Evolutionary conservation across 2,888 invertebrate species (phyloP).

Genomic region (Orgyia antiqua): DNA sequence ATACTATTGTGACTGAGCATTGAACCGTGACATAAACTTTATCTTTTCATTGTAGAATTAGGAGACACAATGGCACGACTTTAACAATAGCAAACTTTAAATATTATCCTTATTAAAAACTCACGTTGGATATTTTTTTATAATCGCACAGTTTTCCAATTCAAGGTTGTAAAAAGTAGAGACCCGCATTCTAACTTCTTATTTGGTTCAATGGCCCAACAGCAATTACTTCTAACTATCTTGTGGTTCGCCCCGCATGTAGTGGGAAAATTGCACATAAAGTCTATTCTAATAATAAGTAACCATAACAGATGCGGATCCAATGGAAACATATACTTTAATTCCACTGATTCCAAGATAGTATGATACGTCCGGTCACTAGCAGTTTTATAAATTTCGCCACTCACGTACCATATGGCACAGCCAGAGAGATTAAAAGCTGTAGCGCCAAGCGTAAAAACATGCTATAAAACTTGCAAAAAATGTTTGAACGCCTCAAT

Average conservation of each 20-base stretch:
- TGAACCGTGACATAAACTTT: constrained; percentile 66
- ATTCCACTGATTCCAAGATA: constrained; percentile 36
- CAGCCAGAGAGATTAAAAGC: constrained; percentile 36
- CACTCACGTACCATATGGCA: constrained; percentile 49
- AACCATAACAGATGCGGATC: constrained; percentile 39
- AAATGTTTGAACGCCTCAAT: constrained; percentile 44
- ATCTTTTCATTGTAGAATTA: constrained; percentile 67
- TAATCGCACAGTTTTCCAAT: constrained; percentile 30
- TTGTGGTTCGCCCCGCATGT: constrained; percentile 68
- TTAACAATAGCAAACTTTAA: constrained; percentile 60
- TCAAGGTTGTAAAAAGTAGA: constrained; percentile 33
- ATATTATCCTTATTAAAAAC: constrained; percentile 53
- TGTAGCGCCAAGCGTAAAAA: constrained; percentile 53
- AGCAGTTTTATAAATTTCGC: constrained; percentile 27
- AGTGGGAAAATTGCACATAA: constrained; percentile 63
- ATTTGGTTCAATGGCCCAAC: constrained; percentile 50
- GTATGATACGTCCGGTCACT: constrained; percentile 52
- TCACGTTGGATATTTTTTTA: constrained; percentile 40
- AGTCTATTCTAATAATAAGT: constrained; percentile 60
- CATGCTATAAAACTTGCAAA: constrained; percentile 48
- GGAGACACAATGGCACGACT: constrained; percentile 55
- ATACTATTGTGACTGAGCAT: constrained; percentile 62
- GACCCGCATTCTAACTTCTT: constrained; percentile 59
- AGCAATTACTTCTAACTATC: constrained; percentile 70
- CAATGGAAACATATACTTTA: constrained; percentile 51